phyloP scores from a whole-genome alignment of 2,888 invertebrate species.

The Lasioglossum marginatum region DNA sequence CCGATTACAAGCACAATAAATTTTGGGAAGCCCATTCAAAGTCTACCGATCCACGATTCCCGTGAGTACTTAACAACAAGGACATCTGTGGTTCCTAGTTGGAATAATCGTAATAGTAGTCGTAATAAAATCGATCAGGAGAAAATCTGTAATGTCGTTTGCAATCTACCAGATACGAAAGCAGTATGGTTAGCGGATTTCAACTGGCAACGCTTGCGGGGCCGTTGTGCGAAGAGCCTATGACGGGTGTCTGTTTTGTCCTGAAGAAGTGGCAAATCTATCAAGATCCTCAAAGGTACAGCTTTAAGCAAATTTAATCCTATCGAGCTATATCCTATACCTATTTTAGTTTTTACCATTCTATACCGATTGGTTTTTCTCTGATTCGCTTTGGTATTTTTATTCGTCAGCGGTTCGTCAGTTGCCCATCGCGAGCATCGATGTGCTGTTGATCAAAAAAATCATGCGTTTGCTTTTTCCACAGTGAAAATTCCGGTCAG shows the following conservation, averaged over 20 bases:
- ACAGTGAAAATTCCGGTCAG: conserved; percentile 76
- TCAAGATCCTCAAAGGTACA: conserved; percentile 74
- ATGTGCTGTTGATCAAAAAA: neutral
- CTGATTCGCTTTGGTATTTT: too few species aligned
- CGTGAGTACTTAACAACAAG: conserved; percentile 69
- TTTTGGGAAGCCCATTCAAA: conserved; percentile 84
- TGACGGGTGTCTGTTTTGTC: conserved; percentile 97
- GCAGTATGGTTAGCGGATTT: conserved; percentile 94
- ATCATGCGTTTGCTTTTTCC: conserved; percentile 12
- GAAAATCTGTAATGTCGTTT: conserved; percentile 7
- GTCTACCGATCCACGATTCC: conserved; percentile 74
- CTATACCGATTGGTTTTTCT: neutral
- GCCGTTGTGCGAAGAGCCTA: conserved; percentile 98
- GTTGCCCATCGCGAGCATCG: neutral
- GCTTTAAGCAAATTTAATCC: neutral
- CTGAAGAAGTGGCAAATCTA: conserved; percentile 91
- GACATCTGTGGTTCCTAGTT: neutral
- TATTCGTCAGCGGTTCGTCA: neutral
- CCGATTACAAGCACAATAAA: conserved; percentile 88
- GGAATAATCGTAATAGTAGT: neutral
- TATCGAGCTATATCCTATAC: neutral
- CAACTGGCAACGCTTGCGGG: conserved; percentile 95
- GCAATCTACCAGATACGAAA: conserved; percentile 85
- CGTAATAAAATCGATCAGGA: neutral
- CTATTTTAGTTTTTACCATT: neutral